Evolutionary conservation across 2,113 vertebrate species (phyloP), one percentile per base, ranked within the genome.

Genomic region (Semnornis frantzii): DNA sequence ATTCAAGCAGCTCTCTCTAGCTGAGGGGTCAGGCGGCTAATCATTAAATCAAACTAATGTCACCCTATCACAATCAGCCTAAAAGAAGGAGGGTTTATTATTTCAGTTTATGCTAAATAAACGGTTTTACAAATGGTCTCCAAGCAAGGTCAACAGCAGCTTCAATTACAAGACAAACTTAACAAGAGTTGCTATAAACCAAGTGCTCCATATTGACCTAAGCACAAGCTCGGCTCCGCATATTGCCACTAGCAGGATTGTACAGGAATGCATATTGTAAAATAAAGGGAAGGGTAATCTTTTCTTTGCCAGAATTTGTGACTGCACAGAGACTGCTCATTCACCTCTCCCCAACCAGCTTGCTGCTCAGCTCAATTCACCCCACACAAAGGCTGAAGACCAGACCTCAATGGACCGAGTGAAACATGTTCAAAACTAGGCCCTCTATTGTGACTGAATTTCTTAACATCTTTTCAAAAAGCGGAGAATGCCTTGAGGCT

Each of bases 381-480:
- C 97, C 98, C 98, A 98, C 98, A 99, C 99, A 99, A 99, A 99
- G 98, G 98, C 98, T 98, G 98, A 98, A 98, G 98, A 98, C 98
- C 98, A 96, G 98, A 98, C 98, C 99, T 99, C 98, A 98, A 98
- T 98, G 98, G 99, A 99, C 99, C 98, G 97, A 98, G 98, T 98
- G 98, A 98, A 99, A 99, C 98, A 99, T 98, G 98, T 98, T 99
- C 98, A 98, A 98, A 98, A 98, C 98, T 98, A 98, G 98, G 98
- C 98, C 98, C 98, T 98, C 99, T 99, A 99, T 99, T 99, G 99
- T 99, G 99, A 99, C 99, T 99, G 99, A 99, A 99, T 99, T 99
- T 99, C 99, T 99, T 99, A 99, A 99, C 99, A 99, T 99, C 99
- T 99, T 99, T 99, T 99, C 99, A 99, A 99, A 99, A 99, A 99